Conservation (phyloP, 2,888 invertebrate species). For the Megastigmus dorsalis region DNA sequence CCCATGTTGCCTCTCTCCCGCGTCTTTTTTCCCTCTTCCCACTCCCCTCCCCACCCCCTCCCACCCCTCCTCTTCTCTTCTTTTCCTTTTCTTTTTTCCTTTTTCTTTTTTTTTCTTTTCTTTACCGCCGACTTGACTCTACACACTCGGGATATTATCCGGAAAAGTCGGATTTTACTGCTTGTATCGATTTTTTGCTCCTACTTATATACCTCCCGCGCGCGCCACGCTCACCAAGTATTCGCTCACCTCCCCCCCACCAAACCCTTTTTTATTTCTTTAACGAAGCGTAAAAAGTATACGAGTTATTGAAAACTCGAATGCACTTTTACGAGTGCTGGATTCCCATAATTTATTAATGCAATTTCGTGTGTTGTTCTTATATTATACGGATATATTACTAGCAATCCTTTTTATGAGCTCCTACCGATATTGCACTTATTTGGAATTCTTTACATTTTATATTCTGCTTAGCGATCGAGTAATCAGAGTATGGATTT, state of each 20-base stretch:
- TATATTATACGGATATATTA: background rate
- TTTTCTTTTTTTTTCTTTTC: background rate
- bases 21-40: background rate
- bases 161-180: constrained; percentile 48
- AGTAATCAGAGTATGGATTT: background rate
- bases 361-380: constrained; percentile 2
- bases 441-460: too few relatives aligned
- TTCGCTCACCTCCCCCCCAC: background rate
- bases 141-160: constrained; percentile 43
- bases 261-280: constrained; percentile 17
- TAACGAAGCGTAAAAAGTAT: constrained; percentile 26
- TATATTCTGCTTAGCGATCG: too few relatives aligned
- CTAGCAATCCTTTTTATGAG: too few relatives aligned
- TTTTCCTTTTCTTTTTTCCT: background rate
- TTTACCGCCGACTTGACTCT: constrained; percentile 2
- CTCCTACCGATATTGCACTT: too few relatives aligned
- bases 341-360: constrained; percentile 27
- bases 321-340: constrained; percentile 22
- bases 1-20: too few relatives aligned
- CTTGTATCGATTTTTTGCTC: constrained; percentile 37
- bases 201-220: background rate
- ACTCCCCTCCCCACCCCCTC: background rate
- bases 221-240: too few relatives aligned
- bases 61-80: background rate
- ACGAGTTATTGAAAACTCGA: constrained; percentile 45